phyloP scores from a whole-genome alignment of 2,113 vertebrate species.

The Harpagus bidentatus region DNA sequence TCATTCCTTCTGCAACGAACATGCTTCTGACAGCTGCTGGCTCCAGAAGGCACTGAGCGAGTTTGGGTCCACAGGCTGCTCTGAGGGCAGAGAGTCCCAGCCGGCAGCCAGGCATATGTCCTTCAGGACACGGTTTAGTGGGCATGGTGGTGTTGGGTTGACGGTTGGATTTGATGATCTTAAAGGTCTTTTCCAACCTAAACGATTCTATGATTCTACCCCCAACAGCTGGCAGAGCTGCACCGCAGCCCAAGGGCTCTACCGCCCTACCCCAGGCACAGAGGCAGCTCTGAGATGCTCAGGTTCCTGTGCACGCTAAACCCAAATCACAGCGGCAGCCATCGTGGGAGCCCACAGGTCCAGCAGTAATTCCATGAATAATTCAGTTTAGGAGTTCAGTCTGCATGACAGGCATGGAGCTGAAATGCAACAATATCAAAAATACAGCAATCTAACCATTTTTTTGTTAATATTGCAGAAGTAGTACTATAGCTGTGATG shows the following conservation, averaged over 20 bases:
- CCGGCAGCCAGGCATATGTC: neutral
- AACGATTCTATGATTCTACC: neutral
- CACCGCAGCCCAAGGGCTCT: neutral
- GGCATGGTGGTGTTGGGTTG: too few species aligned
- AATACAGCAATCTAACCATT: neutral
- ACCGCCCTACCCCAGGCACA: neutral
- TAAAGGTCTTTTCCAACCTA: too few species aligned
- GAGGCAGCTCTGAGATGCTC: neutral
- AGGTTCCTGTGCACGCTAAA: fast-evolving
- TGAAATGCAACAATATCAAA: neutral
- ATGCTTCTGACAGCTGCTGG: conserved; percentile 10
- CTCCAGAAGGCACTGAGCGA: neutral
- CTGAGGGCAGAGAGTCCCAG: neutral
- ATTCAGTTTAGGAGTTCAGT: neutral
- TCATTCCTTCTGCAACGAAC: neutral
- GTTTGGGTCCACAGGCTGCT: neutral
- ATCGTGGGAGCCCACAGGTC: neutral
- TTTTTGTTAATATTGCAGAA: neutral
- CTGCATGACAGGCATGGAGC: neutral
- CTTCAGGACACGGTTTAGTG: too few species aligned
- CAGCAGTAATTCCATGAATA: neutral
- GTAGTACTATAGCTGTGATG: neutral
- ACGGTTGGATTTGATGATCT: too few species aligned
- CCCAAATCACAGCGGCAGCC: neutral
- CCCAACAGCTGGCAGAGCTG: neutral